Evolutionary conservation across 2,888 invertebrate species (phyloP), one percentile per base, ranked within the genome.

Genomic region (Apeira syringaria): DNA sequence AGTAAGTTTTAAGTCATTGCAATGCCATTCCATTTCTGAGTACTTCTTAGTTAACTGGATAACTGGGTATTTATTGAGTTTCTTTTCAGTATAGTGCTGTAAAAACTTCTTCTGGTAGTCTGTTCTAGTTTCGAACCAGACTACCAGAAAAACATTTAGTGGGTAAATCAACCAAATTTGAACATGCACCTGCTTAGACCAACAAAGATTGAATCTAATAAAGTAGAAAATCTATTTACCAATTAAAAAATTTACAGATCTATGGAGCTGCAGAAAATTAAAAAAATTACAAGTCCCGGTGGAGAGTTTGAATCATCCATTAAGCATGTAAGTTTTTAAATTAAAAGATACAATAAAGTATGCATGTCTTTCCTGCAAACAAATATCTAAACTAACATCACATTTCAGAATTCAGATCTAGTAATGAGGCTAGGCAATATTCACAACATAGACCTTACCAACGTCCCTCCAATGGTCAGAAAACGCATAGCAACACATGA

Each of bases 261-360:
- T 8, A 45, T 59, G 9, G 86, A 87, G 58, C 30, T 87, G 10
- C 68, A 81, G 40, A 61, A 75, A 58, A 80, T 87, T 22, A 85
- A 79, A 60, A 55, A 66, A 3, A 59, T 85, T 3, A 85, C 86
- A 8, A 60, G 47, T 13, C 54, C 68, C 15, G 77, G 73, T 25
- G 81, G 79, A 37, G 73, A 75, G 48, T 74, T 87, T 43, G 83
- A 83, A 61, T 36, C 49, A 25, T 78, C 70, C 35, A 68, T 87
- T 13, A 61, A 62, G 40, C 54, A 84, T 68, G 88, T 87, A 69
- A 39, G 50, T 53, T 7, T 39, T 24, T 8, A 8, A 24, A 8
- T 24, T 5, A 5, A 8, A 2, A 8, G 1, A 8, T 24, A 22
- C 1, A 22, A n/a, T 22, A 6, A 6, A 7, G 2, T n/a, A 22